Conservation (phyloP, 2,888 invertebrate species). For the Agrenia bidenticulata region DNA sequence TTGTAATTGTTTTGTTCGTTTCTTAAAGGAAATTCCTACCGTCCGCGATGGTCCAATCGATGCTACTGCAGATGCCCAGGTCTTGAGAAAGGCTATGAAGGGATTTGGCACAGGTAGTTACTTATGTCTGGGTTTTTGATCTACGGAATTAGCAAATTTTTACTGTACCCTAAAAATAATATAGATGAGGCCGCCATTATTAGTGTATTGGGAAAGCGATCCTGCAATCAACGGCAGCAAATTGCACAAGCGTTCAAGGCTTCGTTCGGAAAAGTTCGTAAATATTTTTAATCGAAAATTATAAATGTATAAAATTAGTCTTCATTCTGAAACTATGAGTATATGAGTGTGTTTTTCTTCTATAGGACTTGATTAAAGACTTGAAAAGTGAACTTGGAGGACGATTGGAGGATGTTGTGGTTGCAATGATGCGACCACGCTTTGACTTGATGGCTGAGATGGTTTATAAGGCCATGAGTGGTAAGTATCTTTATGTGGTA, state of each 20-base stretch:
- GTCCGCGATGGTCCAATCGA: constrained; percentile 64
- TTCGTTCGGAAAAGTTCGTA: constrained; percentile 76
- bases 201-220: constrained; percentile 75
- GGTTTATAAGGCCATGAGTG: constrained; percentile 78
- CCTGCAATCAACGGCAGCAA: constrained; percentile 81
- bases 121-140: not conserved
- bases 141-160: not conserved
- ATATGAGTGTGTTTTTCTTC: constrained; percentile 20
- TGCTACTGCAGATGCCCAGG: constrained; percentile 75
- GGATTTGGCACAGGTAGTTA: constrained; percentile 58
- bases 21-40: constrained; percentile 43
- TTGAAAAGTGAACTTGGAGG: constrained; percentile 86
- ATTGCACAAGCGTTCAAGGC: constrained; percentile 81
- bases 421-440: constrained; percentile 81
- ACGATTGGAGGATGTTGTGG: constrained; percentile 77
- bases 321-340: not conserved
- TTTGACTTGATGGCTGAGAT: constrained; percentile 82
- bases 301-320: not conserved
- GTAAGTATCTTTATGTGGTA: too few relatives aligned
- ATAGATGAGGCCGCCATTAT: constrained; percentile 79
- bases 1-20: not conserved
- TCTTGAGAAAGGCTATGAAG: constrained; percentile 86
- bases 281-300: not conserved
- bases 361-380: constrained; percentile 73
- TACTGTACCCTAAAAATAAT: constrained; percentile 60